Evolutionary conservation across 2,797 vertebrate genomes (phyloP), one percentile per base, ranked within the genome.

Genomic region (Momotus momota): DNA sequence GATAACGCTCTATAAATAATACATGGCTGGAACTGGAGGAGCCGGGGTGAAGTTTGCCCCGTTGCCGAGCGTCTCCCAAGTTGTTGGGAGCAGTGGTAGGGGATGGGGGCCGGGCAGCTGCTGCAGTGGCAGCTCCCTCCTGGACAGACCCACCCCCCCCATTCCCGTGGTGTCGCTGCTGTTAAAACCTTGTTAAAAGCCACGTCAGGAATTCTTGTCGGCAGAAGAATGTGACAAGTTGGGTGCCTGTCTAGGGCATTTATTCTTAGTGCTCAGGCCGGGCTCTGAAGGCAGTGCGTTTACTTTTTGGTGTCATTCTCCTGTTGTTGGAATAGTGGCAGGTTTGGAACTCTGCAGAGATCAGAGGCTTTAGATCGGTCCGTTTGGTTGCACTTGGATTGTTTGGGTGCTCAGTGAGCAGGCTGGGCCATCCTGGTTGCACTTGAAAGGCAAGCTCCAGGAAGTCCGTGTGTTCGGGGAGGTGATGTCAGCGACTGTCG

Each of bases 341-440:
- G 20, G 6, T 15, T 43, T 13, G 46, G 67, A 46, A 14, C 38
- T 25, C 18, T 8, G 1, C 3, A 19, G 55, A 8, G 14, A 2
- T 43, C 1, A 13, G 66, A 52, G 69, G 4, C 43, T n/a, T 19
- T 1, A 19, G 18, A 6, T 21, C 1, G 0, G 15, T 19, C 21
- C 26, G 17, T 43, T 11, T 16, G 61, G 35, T 4, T 21, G 4
- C 49, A 45, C 12, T 43, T 33, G 16, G 6, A 0, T 35, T 9
- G 14, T 12, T 1, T 4, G 21, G 13, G 33, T 22, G 61, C 62
- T 75, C 31, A 0, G 17, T 1, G 35, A 19, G 79, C 54, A 27
- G 66, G 51, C n/a, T 21, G 19, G 31, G 71, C 91, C 35, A 0
- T 19, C 9, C 7, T 3, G 46, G 9, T 10, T 62, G 73, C 35